These are phyloP conservation scores for Leucozona laternaria DNA, from an alignment of 2,888 invertebrate genomes.

Conservation along the genomic window DNA sequence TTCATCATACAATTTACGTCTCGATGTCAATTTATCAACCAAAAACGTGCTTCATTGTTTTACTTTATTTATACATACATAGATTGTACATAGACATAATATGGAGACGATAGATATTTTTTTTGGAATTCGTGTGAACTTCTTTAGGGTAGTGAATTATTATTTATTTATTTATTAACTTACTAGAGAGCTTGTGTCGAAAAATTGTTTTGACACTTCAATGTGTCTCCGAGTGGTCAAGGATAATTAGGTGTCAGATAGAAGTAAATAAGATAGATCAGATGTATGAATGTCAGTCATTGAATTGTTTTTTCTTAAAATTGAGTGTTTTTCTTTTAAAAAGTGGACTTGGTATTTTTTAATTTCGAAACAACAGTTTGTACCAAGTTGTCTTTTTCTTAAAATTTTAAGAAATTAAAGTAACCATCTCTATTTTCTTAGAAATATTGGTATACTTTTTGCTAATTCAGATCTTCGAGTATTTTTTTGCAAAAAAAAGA, in stretches of 20 bases:
- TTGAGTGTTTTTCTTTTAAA: not conserved
- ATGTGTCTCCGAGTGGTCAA: not conserved
- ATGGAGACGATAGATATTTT: not conserved
- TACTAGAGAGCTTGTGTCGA: not conserved
- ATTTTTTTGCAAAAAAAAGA: not conserved
- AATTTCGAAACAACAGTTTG: too few species aligned
- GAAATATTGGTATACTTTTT: not conserved
- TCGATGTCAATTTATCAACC: conserved; percentile 15
- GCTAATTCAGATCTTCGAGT: not conserved
- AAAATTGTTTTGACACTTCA: conserved; percentile 16
- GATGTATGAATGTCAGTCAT: not conserved
- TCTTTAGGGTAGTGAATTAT: not conserved
- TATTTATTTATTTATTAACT: not conserved
- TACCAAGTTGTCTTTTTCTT: too few species aligned
- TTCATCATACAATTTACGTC: not conserved
- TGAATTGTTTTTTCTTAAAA: not conserved
- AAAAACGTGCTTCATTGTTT: conserved; percentile 12
- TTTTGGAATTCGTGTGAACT: not conserved
- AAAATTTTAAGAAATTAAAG: too few species aligned
- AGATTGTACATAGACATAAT: too few species aligned
- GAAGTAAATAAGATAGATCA: not conserved
- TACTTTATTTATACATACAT: not conserved
- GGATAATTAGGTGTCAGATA: conserved; percentile 5
- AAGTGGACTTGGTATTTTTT: not conserved
- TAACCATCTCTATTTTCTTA: too few species aligned